Evolutionary conservation across 2,888 invertebrate genomes (phyloP), one percentile per base, ranked within the genome.

Genomic region (Atrina japonica): DNA sequence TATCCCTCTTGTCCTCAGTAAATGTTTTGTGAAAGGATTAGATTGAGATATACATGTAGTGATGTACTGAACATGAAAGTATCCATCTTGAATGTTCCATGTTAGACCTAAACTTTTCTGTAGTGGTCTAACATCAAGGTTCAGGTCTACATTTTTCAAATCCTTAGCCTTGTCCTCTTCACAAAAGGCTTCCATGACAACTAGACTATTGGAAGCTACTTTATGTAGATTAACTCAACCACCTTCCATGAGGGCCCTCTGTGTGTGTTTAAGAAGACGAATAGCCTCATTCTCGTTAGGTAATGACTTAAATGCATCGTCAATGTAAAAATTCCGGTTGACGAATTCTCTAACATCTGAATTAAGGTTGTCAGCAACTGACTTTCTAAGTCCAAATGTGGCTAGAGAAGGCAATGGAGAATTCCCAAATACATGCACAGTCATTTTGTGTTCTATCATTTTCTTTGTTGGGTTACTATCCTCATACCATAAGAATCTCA

Each of bases 121-220:
- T 11, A 35, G 6, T 11, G 35, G 35, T 7, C 5, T 5, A 29
- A 14, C 40, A 35, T 81, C 75, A 35, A 35, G n/a, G 16, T 41
- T 43, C 40, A 79, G 56, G 47, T 81, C 67, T 2, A 81, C 49
- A 29, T 49, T 41, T 23, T 70, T 73, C 16, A 78, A 60, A 29
- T 75, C 66, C 14, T 73, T 75, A 2, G 52, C 72, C 25, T 71
- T 56, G 47, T 82, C 76, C 1, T 76, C 69, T 16, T 40, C 3
- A 3, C 72, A 69, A 55, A 81, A 76, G 11, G 69, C 64, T n/a
- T 65, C 55, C 71, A 80, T 60, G 16, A 78, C 73, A 3, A 63
- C 49, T 23, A 50, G 35, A 40, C 25, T 49, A 58, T 80, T 78
- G 9, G 76, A 76, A 3, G 75, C 73, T 11, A 80, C 70, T 50